phyloP scores from a whole-genome alignment of 2,113 vertebrate species.

The Willisornis vidua region DNA sequence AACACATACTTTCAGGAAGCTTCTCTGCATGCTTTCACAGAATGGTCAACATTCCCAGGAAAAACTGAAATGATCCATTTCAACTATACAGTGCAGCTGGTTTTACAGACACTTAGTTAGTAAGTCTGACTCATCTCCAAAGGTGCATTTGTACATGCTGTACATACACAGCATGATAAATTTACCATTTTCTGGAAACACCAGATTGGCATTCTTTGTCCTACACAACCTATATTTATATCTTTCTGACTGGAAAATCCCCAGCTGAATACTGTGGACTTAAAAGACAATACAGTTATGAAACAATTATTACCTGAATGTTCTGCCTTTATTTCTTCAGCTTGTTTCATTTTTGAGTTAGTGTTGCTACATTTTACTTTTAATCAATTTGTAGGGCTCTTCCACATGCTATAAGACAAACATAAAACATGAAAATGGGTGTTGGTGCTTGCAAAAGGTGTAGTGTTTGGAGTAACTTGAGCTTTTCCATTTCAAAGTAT shows the following conservation, averaged over 20 bases:
- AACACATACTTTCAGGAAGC: neutral
- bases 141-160: slow-evolving; percentile 1
- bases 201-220: slow-evolving; percentile 3
- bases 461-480: neutral
- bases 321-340: neutral
- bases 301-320: neutral
- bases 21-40: neutral
- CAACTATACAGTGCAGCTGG: neutral
- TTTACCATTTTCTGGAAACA: slow-evolving; percentile 17
- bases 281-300: neutral
- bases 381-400: neutral
- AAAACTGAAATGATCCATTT: neutral
- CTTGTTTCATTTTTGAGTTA: neutral
- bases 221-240: neutral
- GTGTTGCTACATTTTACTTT: neutral
- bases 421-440: neutral
- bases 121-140: slow-evolving; percentile 4
- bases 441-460: neutral
- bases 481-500: neutral
- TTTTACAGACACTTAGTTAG: slow-evolving; percentile 7
- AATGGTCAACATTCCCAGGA: neutral
- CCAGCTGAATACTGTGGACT: neutral
- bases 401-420: neutral
- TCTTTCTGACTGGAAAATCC: slow-evolving; percentile 10
- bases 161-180: neutral